phyloP scores from a whole-genome alignment of 92 coral and sea anemone genomes.

The Diadumene lineata region DNA sequence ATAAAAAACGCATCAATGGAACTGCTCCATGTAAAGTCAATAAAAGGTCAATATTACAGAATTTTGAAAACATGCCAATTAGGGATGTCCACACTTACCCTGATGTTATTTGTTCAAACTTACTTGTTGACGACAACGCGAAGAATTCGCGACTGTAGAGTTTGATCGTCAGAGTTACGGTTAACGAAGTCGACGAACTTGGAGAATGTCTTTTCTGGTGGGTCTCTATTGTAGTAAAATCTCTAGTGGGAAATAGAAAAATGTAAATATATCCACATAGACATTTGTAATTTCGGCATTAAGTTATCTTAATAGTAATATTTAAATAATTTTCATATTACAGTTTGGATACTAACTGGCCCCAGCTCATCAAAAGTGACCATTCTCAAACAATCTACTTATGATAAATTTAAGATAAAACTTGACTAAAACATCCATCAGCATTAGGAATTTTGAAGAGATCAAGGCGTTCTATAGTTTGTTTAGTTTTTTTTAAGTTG shows the following conservation, averaged over 20 bases:
- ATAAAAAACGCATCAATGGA: no score
- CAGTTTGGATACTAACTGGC: background rate
- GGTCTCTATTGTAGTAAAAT: conserved; percentile 20
- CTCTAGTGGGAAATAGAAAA: conserved; percentile 10
- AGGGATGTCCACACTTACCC: background rate
- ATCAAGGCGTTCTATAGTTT: no score
- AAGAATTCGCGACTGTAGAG: conserved; percentile 46
- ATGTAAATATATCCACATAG: background rate
- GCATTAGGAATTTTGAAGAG: no score
- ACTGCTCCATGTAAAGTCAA: background rate
- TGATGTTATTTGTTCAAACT: background rate
- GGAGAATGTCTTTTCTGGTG: conserved; percentile 1
- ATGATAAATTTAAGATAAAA: no score
- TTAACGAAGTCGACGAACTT: conserved; percentile 12
- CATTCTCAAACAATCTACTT: no score
- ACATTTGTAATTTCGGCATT: background rate
- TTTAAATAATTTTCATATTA: background rate
- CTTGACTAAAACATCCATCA: no score
- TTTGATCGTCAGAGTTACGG: conserved; percentile 7
- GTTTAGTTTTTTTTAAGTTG: no score
- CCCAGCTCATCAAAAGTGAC: no score
- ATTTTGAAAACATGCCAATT: background rate
- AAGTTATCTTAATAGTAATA: background rate
- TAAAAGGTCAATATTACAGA: background rate
- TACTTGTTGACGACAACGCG: conserved; percentile 40